phyloP scores from a whole-genome alignment of 1,140 invertebrate species.

The Ooceraea biroi region DNA sequence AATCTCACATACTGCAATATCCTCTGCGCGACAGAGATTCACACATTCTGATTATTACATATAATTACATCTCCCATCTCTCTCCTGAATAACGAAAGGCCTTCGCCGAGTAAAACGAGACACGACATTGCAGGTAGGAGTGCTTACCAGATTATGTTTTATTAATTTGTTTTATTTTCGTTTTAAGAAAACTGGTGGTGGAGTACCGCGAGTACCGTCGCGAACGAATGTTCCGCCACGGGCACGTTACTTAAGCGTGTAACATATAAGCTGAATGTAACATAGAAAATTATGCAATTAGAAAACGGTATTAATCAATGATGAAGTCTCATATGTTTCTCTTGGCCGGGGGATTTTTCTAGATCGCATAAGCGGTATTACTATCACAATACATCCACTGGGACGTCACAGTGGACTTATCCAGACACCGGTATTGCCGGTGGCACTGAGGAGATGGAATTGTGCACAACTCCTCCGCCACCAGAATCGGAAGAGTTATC shows the following conservation, averaged over 20 bases:
- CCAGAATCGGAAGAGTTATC: constrained; percentile 81
- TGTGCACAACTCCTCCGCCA: constrained; percentile 88
- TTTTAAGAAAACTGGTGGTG: constrained; percentile 63
- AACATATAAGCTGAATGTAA: constrained; percentile 55
- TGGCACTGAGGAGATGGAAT: constrained; percentile 88
- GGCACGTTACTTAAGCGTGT: constrained; percentile 58
- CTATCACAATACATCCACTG: constrained; percentile 88
- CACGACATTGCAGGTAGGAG: constrained; percentile 71
- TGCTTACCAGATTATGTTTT: constrained; percentile 70
- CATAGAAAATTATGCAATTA: constrained; percentile 44
- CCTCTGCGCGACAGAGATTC: constrained; percentile 56
- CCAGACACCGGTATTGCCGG: constrained; percentile 87
- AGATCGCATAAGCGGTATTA: constrained; percentile 90
- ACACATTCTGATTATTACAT: constrained; percentile 61
- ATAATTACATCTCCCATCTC: constrained; percentile 70
- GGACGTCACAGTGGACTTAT: constrained; percentile 90
- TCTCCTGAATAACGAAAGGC: constrained; percentile 71
- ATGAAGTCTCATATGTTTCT: constrained; percentile 77
- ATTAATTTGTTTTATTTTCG: constrained; percentile 63
- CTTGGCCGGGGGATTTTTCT: constrained; percentile 85
- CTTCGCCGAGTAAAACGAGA: constrained; percentile 66
- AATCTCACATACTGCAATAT: constrained; percentile 44
- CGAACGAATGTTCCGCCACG: constrained; percentile 63
- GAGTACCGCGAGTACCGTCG: constrained; percentile 48
- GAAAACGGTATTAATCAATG: constrained; percentile 64